Evolutionary conservation across 2,888 invertebrate species (phyloP).

Genomic region (Amphimallon solstitiale): DNA sequence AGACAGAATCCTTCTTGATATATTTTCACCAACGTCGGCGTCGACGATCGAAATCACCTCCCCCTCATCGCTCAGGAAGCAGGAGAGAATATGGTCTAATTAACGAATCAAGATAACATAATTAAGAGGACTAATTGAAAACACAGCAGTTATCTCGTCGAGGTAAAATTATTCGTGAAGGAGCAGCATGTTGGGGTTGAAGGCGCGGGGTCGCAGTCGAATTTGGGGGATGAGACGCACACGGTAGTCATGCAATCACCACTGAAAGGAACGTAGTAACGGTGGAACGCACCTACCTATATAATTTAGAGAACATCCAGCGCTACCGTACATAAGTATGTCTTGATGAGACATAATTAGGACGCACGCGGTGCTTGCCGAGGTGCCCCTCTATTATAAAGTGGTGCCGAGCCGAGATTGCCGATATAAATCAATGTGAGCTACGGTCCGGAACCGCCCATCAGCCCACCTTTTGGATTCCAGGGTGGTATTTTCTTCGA

Average conservation of each 20-base stretch:
- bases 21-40: too few relatives aligned
- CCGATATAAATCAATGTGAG: conserved; percentile 54
- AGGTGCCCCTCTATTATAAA: conserved; percentile 51
- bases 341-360: conserved; percentile 59
- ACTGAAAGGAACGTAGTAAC: conserved; percentile 8
- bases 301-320: conserved; percentile 57
- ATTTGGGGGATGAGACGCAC: conserved; percentile 9
- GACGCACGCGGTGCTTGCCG: conserved; percentile 47
- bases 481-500: conserved; percentile 6
- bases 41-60: too few relatives aligned
- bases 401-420: conserved; percentile 50
- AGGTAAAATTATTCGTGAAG: conserved; percentile 51
- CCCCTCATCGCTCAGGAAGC: too few relatives aligned
- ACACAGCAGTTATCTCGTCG: conserved; percentile 58
- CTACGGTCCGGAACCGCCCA: conserved; percentile 43
- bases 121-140: conserved; percentile 58
- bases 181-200: too few relatives aligned
- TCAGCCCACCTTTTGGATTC: conserved; percentile 29
- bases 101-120: conserved; percentile 52
- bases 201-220: not conserved
- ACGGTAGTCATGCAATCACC: conserved; percentile 25
- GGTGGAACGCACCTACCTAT: conserved; percentile 47
- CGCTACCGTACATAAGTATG: conserved; percentile 53
- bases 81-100: conserved; percentile 41
- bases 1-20: too few relatives aligned